Percentiles rank a stretch among this genome's conserved stretches.
Conservation (phyloP, 1,140 invertebrate genomes). For the Drosophila tristis region DNA sequence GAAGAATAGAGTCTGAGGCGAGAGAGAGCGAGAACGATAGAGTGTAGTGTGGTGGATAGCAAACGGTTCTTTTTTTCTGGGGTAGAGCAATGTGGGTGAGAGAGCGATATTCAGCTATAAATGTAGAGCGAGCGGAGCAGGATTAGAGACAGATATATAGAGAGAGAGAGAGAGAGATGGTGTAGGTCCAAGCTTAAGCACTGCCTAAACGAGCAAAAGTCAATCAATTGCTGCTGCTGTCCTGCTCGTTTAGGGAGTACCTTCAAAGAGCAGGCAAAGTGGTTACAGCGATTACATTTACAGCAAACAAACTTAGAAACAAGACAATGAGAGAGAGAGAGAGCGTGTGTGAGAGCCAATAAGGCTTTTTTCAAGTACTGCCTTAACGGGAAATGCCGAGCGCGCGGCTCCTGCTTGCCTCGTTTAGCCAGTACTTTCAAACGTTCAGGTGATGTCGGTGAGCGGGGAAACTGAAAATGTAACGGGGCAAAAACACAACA, state of each 20-base stretch:
- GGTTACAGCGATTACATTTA: conserved; percentile 1
- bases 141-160: conserved; percentile 12
- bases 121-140: too few species aligned
- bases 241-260: not conserved
- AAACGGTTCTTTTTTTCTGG: too few species aligned
- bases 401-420: too few species aligned
- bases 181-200: too few species aligned
- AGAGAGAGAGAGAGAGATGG: conserved; percentile 7
- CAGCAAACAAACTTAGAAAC: not conserved
- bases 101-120: too few species aligned
- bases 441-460: not conserved
- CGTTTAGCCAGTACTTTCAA: too few species aligned
- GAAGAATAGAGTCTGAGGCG: not conserved
- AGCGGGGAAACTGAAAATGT: not conserved
- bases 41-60: too few species aligned
- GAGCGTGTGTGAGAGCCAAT: not conserved
- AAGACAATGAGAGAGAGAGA: not conserved
- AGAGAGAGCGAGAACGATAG: conserved; percentile 2
- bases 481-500: conserved; percentile 12
- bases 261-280: not conserved
- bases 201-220: too few species aligned
- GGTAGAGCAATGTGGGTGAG: too few species aligned
- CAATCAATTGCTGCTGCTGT: too few species aligned
- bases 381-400: too few species aligned
- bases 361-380: too few species aligned